These are phyloP conservation scores for Maniola jurtina DNA, from an alignment of 1,140 invertebrate genomes.

Conservation along the genomic window DNA sequence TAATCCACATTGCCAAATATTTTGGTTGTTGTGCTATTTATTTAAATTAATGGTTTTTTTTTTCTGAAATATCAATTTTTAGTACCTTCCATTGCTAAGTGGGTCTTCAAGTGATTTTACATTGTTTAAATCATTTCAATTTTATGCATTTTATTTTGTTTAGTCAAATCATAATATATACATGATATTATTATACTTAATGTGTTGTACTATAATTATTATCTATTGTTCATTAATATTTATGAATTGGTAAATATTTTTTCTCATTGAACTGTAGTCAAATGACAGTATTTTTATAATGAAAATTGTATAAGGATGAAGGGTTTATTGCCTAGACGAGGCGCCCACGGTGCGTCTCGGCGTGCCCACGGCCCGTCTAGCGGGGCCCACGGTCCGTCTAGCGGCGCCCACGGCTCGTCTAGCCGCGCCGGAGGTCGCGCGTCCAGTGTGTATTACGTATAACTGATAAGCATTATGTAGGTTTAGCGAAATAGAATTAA, in stretches of 20 bases:
- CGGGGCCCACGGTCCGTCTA: not conserved
- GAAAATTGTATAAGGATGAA: constrained; percentile 76
- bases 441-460: constrained; percentile 69
- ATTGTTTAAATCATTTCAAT: constrained; percentile 75
- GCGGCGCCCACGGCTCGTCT: no score
- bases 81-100: constrained; percentile 72
- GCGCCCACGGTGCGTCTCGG: constrained; percentile 21
- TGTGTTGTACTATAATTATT: constrained; percentile 73
- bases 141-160: constrained; percentile 77
- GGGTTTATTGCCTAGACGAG: constrained; percentile 59
- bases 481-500: constrained; percentile 79
- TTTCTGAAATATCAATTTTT: constrained; percentile 58
- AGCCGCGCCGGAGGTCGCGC: constrained; percentile 28
- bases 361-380: not conserved
- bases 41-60: constrained; percentile 52
- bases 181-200: constrained; percentile 71
- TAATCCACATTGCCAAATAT: constrained; percentile 75
- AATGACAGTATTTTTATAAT: constrained; percentile 81
- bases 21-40: constrained; percentile 78
- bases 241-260: constrained; percentile 60
- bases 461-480: constrained; percentile 80
- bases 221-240: constrained; percentile 73
- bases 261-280: constrained; percentile 79
- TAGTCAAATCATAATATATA: constrained; percentile 73
- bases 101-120: constrained; percentile 67